Conservation (phyloP, 2,113 vertebrate genomes). For the Epinephelus fuscoguttatus region DNA sequence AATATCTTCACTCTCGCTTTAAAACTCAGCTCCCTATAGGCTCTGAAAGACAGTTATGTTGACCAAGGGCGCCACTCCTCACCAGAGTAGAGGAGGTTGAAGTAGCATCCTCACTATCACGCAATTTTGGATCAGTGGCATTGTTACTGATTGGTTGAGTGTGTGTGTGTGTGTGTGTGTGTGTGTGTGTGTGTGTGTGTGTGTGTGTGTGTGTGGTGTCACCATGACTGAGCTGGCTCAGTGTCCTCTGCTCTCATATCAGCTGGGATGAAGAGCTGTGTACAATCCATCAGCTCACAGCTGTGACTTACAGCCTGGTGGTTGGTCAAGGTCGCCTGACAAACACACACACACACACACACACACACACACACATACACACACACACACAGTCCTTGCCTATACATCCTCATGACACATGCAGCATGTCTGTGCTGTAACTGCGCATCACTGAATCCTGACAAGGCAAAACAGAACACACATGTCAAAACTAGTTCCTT, state of each 20-base stretch:
- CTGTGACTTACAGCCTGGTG: conserved; percentile 60
- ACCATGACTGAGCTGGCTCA: conserved; percentile 37
- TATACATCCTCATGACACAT: conserved; percentile 26
- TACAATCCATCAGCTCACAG: conserved; percentile 69
- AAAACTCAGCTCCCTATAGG: no score
- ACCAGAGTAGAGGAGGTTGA: no score
- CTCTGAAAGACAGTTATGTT: no score
- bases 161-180: conserved; percentile 7
- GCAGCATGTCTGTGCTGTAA: conserved; percentile 4
- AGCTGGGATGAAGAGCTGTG: conserved; percentile 45
- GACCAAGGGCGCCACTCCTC: no score
- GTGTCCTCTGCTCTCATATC: conserved; percentile 47
- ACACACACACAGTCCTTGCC: conserved; percentile 1
- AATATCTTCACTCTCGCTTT: no score
- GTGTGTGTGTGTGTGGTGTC: conserved; percentile 29
- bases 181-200: conserved; percentile 35
- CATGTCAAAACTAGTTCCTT: background rate
- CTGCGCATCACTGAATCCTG: conserved; percentile 19
- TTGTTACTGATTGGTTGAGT: background rate
- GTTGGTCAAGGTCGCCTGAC: conserved; percentile 60
- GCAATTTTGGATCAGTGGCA: background rate
- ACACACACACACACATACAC: conserved; percentile 16
- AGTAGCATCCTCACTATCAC: background rate
- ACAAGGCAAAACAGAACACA: conserved; percentile 20
- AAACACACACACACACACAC: conserved; percentile 20